Base-by-base conservation (phyloP, 2,113 vertebrate genomes). In the Myotis brandtii region DNA sequence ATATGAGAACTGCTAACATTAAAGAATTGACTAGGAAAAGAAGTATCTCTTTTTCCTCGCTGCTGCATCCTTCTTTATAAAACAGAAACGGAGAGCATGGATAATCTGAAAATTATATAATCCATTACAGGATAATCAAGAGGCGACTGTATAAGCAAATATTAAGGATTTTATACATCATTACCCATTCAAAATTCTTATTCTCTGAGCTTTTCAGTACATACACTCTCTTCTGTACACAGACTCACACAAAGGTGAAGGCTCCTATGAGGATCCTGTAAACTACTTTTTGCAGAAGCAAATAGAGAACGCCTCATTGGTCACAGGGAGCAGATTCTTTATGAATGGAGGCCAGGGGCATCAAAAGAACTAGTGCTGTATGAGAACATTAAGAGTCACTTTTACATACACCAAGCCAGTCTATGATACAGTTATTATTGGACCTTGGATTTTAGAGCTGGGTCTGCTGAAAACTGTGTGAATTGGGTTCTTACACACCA, bases 51-150 rank as follows among this genome's bases (percentile, higher is more conserved):
- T 84, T 84, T 93, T 43, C 17, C 30, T 93, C 37, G 86, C n/a
- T 91, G n/a, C 66, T 85, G 30, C 88, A 95, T 69, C 48, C 18
- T 37, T 75, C 32, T 89, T 97, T 84, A 94, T 1, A 91, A 96
- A 96, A 89, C 23, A 94, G 86, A 83, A 69, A 93, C 67, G 91
- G 21, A 72, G 85, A 96, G 43, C n/a, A 79, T 46, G 73, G 34
- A 54, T 96, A 93, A 96, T 93, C 50, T 93, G 83, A 91, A 95
- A 93, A 96, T 95, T 90, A 94, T 85, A 77, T 95, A 92, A 90
- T 96, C 59, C 40, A 79, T 73, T 95, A 54, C 9, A 95, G 76
- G 25, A 50, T 89, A 97, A 94, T 95, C 52, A 95, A 94, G 67
- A 97, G 48, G 70, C 75, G 23, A 88, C 1, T 43, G 23, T 81